A percentile compares a stretch with the other conserved stretches of the same genome.
Evolutionary conservation across 2,888 invertebrate genomes (phyloP).

Genomic region (Cerastis rubricosa): DNA sequence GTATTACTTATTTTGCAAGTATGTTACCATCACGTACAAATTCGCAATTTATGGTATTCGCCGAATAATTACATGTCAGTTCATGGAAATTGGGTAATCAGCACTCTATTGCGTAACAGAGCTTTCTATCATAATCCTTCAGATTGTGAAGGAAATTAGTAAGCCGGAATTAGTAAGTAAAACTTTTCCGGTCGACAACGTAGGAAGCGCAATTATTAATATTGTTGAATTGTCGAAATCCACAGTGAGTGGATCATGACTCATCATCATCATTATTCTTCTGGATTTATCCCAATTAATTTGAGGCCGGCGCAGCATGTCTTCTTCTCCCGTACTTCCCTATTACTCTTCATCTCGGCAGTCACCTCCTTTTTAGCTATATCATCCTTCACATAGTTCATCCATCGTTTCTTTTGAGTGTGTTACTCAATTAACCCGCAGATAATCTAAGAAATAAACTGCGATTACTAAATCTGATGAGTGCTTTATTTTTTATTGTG

Average conservation of each 20-base stretch:
- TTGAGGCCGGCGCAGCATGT: too few species aligned
- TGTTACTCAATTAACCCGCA: not conserved
- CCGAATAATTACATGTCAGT: conserved; percentile 18
- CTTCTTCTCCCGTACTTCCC: too few species aligned
- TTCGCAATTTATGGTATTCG: conserved; percentile 8
- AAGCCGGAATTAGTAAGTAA: not conserved
- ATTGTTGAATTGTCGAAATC: not conserved
- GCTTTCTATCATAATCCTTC: not conserved
- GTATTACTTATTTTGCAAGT: conserved; percentile 20
- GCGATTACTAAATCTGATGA: not conserved
- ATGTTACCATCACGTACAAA: not conserved
- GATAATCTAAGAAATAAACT: not conserved
- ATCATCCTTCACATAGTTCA: too few species aligned
- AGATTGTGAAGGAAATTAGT: not conserved
- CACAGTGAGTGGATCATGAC: not conserved
- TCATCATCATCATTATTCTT: too few species aligned
- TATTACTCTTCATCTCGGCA: too few species aligned
- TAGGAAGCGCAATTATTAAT: not conserved
- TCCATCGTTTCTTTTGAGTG: not conserved
- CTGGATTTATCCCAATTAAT: too few species aligned
- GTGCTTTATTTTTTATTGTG: not conserved
- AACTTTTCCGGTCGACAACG: not conserved
- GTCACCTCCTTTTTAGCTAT: too few species aligned
- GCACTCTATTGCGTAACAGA: not conserved
- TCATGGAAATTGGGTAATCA: not conserved